Base-by-base conservation (phyloP, 1,140 invertebrate species). In the Lasaia peninsularis region DNA sequence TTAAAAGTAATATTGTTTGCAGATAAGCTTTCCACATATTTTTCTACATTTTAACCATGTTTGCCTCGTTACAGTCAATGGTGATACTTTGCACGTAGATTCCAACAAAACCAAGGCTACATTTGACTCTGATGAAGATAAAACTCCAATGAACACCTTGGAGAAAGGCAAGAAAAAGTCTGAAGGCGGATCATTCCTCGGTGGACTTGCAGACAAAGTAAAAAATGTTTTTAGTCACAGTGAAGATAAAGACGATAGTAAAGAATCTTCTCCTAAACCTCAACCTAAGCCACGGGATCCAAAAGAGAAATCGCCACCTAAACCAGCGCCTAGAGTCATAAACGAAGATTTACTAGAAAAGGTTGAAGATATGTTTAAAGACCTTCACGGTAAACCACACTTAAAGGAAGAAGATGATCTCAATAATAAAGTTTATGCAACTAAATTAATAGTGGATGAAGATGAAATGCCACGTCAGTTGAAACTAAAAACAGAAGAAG, bases 81-180 rank as follows among this genome's bases (percentile, higher is more conserved):
- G 87, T 56, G 79, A 77, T 60, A 76, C 76, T 40, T 60, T 78
- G 16, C 79, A 86, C 51, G 80, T 81, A 58, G 87, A 90, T 67
- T 78, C 80, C 6, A 88, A 86, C 58, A 89, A 89, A 67, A 73
- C 75, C 14, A 81, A 89, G 58, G 89, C 88, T 44, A 88, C 87
- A 5, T 90, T 90, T 56, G 89, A 90, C 63, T 90, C 89, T 0
- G 89, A 90, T 56, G 89, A 90, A 75, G 89, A 90, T 48, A 89
- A 86, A 60, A 88, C 85, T 6, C 86, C 85, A 3, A 80, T 81
- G 70, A 86, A 86, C 50, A 88, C 86, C 10, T 65, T 88, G 12
- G 86, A 88, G 34, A 88, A 88, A 61, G 81, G 81, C 53, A 84
- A 84, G 54, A 83, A 88, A 66, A 86, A 86, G 60, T 58, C 73